Percentiles rank a stretch among this genome's conserved stretches.
Evolutionary conservation across 2,888 invertebrate species (phyloP).

Genomic region (Lasioglossum vierecki): DNA sequence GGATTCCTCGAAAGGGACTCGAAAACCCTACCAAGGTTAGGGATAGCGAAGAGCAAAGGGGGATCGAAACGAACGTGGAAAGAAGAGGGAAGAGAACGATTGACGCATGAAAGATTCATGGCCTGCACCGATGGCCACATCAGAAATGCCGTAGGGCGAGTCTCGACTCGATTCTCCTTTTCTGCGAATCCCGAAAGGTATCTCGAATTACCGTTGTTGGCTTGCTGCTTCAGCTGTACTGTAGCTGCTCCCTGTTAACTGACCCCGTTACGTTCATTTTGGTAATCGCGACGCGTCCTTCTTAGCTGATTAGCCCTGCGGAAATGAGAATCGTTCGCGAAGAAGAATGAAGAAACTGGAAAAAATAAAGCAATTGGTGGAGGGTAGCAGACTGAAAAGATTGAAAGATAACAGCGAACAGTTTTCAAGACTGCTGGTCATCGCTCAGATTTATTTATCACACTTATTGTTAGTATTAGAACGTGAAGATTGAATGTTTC

Average conservation of each 20-base stretch:
- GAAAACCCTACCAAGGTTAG: slow-evolving; percentile 15
- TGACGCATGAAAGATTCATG: slow-evolving; percentile 83
- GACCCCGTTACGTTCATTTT: slow-evolving; percentile 69
- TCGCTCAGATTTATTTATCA: neutral
- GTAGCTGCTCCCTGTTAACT: slow-evolving; percentile 53
- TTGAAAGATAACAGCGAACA: neutral
- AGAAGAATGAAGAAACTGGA: neutral
- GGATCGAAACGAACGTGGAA: slow-evolving; percentile 20
- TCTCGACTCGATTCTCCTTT: slow-evolving; percentile 67
- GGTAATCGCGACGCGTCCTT: slow-evolving; percentile 72
- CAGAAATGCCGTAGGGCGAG: slow-evolving; percentile 75
- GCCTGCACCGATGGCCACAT: slow-evolving; percentile 76
- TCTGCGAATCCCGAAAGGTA: slow-evolving; percentile 63
- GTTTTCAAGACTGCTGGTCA: neutral
- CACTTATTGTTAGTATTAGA: neutral
- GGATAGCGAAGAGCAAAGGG: slow-evolving; percentile 17
- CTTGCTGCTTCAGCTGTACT: slow-evolving; percentile 28
- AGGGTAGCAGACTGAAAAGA: neutral
- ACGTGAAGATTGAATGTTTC: neutral
- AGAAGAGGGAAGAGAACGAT: slow-evolving; percentile 59
- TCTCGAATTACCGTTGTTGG: slow-evolving; percentile 60
- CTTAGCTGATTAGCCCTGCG: slow-evolving; percentile 75
- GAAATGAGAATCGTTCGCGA: slow-evolving; percentile 71
- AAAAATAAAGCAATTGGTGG: neutral
- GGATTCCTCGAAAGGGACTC: slow-evolving; percentile 57